Base-by-base conservation (phyloP, 2,113 vertebrate species). In the Stigmatopora argus region DNA sequence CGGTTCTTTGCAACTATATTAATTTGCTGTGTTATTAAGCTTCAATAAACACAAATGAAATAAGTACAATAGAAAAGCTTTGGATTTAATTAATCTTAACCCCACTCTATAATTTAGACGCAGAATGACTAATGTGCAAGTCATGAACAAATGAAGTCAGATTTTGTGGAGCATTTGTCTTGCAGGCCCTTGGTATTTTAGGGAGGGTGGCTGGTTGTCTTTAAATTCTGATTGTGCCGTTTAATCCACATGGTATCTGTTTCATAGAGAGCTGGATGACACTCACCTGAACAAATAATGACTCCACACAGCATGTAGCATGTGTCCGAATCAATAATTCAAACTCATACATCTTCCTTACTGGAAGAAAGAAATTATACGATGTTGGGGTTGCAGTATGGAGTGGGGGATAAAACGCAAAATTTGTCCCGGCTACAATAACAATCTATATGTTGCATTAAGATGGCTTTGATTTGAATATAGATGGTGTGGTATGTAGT, bases 211-310 rank as follows among this genome's bases (percentile, higher is more conserved):
- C 82, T 82, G 77, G 79, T 81, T 82, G 86, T 89, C 88, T 89
- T 89, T 87, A 85, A 87, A 73, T 84, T 80, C 86, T 88, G 87
- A 88, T 88, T 85, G 85, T 86, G 86, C 86, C 79, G 82, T 83
- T 88, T 87, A 87, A 88, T 88, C 86, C 85, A 85, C 18, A 72
- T 64, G 82, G 82, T 88, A 87, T 88, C 82, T 78, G 84, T 87
- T 88, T 87, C 84, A 86, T 87, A 84, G 88, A 62, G 81, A 83
- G 86, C 84, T 75, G 83, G 82, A 78, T 78, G 88, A 90, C 85
- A 88, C 85, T 88, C 87, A 90, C 88, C 88, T 90, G 88, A 87
- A 88, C 83, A 89, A 90, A 90, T 89, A 90, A 88, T 87, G 85
- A 87, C 86, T 83, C 77, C 79, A 47, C 79, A 79, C 83, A 79